These are phyloP conservation scores for Plumapathes pennacea DNA, from an alignment of 92 coral and sea anemone genomes.

Conservation along the genomic window DNA sequence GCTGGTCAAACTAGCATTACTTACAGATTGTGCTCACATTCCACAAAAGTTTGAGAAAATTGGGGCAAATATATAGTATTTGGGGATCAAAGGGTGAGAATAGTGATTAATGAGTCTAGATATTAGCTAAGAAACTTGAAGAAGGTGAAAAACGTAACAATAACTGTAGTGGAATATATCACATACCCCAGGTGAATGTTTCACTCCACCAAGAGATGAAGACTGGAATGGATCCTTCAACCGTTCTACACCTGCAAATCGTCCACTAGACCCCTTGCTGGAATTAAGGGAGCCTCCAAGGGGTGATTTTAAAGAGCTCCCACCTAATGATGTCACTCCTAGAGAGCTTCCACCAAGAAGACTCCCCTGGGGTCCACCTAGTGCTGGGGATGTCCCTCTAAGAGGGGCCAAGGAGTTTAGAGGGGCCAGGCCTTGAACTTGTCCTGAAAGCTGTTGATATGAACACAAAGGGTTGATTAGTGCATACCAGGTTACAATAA, in stretches of 20 bases:
- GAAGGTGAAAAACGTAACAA: too few relatives aligned
- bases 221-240: constrained; percentile 50
- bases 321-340: constrained; percentile 53
- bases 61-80: too few relatives aligned
- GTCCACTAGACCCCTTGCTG: constrained; percentile 18
- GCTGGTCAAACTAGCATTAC: too few relatives aligned
- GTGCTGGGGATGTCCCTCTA: constrained; percentile 57
- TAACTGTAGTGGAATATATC: neutral
- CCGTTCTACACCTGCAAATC: constrained; percentile 32
- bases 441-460: too few relatives aligned
- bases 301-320: constrained; percentile 35
- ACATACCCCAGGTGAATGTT: constrained; percentile 35
- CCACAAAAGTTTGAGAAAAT: too few relatives aligned
- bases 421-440: constrained; percentile 68
- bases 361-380: constrained; percentile 48
- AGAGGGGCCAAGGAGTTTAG: constrained; percentile 78
- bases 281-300: constrained; percentile 46
- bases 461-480: too few relatives aligned
- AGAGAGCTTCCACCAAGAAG: constrained; percentile 73
- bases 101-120: too few relatives aligned
- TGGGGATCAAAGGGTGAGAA: too few relatives aligned
- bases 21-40: too few relatives aligned
- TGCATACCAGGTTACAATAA: too few relatives aligned
- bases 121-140: too few relatives aligned
- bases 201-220: constrained; percentile 48